Evolutionary conservation across 1,140 invertebrate species (phyloP), one percentile per base, ranked within the genome.

Genomic region (Drosophila sturtevanti): DNA sequence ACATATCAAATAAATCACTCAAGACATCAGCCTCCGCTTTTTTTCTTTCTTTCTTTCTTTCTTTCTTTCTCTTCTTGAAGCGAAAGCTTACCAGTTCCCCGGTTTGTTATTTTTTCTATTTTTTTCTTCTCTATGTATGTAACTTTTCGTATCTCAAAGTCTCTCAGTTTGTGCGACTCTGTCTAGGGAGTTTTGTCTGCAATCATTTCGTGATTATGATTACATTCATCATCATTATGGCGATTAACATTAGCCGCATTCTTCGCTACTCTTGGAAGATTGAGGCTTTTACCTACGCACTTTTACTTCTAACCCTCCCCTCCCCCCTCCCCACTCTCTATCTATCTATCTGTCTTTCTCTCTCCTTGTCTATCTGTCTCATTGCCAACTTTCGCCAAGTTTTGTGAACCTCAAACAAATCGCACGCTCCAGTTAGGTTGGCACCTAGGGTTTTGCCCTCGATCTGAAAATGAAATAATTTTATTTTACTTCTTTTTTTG

Each of bases 141-240:
- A 24, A 24, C 22, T n/a, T n/a, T n/a, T n/a, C n/a, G n/a, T n/a
- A n/a, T 31, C 27, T 31, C 27, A 3, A 6, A 31, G 27, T 31
- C 2, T 31, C 27, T 31, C 5, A 31, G 22, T 21, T 16, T 51
- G 44, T 51, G 44, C 21, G 27, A 37, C 31, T 60, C 1, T 41
- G 62, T 56, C 73, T 71, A 60, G 73, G 66, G 72, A 76, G 59
- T 61, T 61, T 61, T 24, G 59, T 35, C 52, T 38, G 63, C 77
- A 76, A 70, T 79, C 63, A 63, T 69, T 72, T 52, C 35, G 62
- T 58, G 67, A 79, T 80, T 71, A 73, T 67, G 81, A 86, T 89
- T 79, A 81, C 82, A 82, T 86, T 86, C 79, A 86, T 86, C 84
- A 86, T 86, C 82, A 86, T 86, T 86, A 86, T 69, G 72, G 62